Evolutionary conservation across 2,113 vertebrate genomes (phyloP).

Genomic region (Colaptes auratus): DNA sequence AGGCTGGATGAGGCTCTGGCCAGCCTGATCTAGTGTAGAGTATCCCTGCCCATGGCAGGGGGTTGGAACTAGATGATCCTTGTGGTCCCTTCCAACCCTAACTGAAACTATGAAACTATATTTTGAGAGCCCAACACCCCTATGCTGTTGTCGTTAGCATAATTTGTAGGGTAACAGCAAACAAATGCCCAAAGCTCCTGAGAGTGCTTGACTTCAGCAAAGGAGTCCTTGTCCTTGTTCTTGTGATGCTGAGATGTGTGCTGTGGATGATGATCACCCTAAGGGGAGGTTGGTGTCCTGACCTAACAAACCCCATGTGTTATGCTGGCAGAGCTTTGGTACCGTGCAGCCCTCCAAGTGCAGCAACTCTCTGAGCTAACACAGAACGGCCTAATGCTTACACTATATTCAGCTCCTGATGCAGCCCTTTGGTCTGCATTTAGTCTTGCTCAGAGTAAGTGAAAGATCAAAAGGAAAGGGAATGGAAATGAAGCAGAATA

Average conservation of each 20-base stretch:
- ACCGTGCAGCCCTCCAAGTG: not conserved
- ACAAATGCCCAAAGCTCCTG: too few relatives aligned
- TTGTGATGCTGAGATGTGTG: accelerated
- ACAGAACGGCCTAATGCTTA: not conserved
- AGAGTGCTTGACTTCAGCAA: not conserved
- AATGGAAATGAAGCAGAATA: not conserved
- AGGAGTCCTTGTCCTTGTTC: not conserved
- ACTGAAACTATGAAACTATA: too few relatives aligned
- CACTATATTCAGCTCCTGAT: not conserved
- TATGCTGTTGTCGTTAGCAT: not conserved
- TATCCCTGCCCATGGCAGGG: too few relatives aligned
- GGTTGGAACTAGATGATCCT: too few relatives aligned
- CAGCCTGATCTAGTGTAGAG: too few relatives aligned
- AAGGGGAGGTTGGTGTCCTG: not conserved
- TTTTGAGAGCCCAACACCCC: not conserved
- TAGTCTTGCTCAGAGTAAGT: not conserved
- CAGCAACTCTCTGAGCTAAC: not conserved
- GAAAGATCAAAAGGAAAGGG: not conserved
- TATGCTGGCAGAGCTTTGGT: not conserved
- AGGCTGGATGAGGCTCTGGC: too few relatives aligned
- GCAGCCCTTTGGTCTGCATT: not conserved
- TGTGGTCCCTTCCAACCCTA: too few relatives aligned
- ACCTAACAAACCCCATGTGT: accelerated
- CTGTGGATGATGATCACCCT: not conserved
- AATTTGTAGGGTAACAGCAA: not conserved